phyloP scores from a whole-genome alignment of 2,113 vertebrate species.

The Limnothrissa miodon region DNA sequence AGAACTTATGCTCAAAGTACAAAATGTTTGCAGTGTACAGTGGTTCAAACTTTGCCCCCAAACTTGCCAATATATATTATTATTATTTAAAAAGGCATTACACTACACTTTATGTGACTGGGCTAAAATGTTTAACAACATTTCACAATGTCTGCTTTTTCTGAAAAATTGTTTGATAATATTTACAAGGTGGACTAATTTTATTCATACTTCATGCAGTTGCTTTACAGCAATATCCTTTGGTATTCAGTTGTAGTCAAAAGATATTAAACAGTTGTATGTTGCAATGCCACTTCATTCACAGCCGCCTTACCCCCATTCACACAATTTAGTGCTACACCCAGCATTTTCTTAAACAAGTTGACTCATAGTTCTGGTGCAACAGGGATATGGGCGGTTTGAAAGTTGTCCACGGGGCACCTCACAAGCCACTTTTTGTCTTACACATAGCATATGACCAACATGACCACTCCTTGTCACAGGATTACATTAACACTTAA shows the following conservation, averaged over 20 bases:
- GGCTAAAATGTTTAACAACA: no score
- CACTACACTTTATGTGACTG: no score
- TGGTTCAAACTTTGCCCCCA: no score
- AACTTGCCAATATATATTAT: no score
- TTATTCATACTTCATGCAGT: neutral
- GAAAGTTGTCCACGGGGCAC: neutral
- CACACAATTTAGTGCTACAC: neutral
- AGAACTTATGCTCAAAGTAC: no score
- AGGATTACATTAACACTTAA: neutral
- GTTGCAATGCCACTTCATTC: neutral
- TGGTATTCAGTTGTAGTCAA: neutral
- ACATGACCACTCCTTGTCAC: neutral
- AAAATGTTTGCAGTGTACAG: no score
- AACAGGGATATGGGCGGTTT: neutral
- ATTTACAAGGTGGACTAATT: no score
- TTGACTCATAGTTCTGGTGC: constrained; percentile 7
- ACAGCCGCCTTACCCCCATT: neutral
- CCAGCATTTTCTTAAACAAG: neutral
- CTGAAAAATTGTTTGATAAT: no score
- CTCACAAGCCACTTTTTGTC: constrained; percentile 5
- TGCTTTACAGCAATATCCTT: neutral
- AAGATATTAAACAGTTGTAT: neutral
- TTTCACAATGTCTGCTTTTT: no score
- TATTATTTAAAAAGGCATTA: no score
- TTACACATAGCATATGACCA: neutral